phyloP scores from a whole-genome alignment of 2,113 vertebrate species.

The Ascaphus truei region DNA sequence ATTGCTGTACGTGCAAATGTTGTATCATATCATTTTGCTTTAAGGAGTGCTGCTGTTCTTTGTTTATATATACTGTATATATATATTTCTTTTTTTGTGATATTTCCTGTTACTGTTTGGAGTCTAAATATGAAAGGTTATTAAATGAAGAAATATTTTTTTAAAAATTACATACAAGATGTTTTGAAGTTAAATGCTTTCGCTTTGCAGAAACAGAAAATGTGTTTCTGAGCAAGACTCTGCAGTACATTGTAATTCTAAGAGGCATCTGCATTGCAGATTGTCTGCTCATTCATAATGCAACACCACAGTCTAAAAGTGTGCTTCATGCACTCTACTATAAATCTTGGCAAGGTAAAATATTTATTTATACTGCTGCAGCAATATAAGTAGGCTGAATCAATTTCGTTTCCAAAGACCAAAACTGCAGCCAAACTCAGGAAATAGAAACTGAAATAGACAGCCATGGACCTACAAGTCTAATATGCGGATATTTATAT shows the following conservation, averaged over 20 bases:
- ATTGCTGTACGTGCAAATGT: too few relatives aligned
- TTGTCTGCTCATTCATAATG: constrained; percentile 63
- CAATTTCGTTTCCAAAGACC: constrained; percentile 32
- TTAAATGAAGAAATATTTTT: too few relatives aligned
- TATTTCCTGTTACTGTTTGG: too few relatives aligned
- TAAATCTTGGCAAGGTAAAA: constrained; percentile 55
- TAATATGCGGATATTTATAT: not conserved
- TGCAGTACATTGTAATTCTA: constrained; percentile 45
- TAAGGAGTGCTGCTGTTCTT: too few relatives aligned
- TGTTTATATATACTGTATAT: too few relatives aligned
- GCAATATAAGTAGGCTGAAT: constrained; percentile 38
- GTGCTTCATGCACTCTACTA: constrained; percentile 49
- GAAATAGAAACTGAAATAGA: constrained; percentile 16
- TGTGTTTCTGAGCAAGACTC: too few relatives aligned
- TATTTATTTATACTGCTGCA: constrained; percentile 45
- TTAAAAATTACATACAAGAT: too few relatives aligned
- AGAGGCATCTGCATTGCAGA: constrained; percentile 52
- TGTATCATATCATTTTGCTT: too few relatives aligned
- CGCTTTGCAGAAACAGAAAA: too few relatives aligned
- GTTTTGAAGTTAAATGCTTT: too few relatives aligned
- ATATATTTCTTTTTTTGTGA: too few relatives aligned
- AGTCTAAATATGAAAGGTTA: too few relatives aligned
- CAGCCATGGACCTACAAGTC: not conserved
- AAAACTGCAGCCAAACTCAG: constrained; percentile 28
- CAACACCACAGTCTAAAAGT: constrained; percentile 54